Evolutionary conservation across 2,113 vertebrate species (phyloP).

Genomic region (Takifugu bimaculatus): DNA sequence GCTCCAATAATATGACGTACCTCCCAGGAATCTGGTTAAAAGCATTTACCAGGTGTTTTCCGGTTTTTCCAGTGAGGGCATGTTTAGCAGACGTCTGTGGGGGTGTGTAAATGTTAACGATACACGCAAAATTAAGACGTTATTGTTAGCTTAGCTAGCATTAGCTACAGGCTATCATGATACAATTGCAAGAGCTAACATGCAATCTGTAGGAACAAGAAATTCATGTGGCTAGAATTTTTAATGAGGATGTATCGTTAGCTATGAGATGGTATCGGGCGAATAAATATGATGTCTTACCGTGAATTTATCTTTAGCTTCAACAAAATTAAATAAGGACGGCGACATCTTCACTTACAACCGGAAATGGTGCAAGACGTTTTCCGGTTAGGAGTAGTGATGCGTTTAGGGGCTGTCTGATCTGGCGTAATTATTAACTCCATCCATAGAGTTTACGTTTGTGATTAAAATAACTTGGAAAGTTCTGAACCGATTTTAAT

Average conservation of each 20-base stretch:
- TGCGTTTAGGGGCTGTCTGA: neutral
- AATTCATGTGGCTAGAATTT: neutral
- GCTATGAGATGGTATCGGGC: neutral
- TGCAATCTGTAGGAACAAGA: neutral
- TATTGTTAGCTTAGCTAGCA: conserved; percentile 39
- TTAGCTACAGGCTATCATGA: conserved; percentile 6
- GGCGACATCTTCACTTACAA: conserved; percentile 68
- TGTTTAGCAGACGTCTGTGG: conserved; percentile 82
- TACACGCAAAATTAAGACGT: conserved; percentile 1
- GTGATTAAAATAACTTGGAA: no score
- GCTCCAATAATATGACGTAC: conserved; percentile 66
- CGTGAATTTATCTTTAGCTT: conserved; percentile 76
- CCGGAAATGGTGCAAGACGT: conserved; percentile 1
- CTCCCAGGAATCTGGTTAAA: conserved; percentile 90
- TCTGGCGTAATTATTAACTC: neutral
- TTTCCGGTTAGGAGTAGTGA: conserved; percentile 36
- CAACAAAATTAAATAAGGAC: conserved; percentile 68
- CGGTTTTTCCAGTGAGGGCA: conserved; percentile 79
- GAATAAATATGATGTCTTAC: conserved; percentile 26
- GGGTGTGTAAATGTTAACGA: neutral
- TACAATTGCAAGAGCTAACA: neutral
- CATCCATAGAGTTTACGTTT: no score
- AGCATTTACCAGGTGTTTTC: conserved; percentile 79
- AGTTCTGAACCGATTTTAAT: no score
- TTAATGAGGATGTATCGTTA: neutral